phyloP scores from a whole-genome alignment of 35 echinoderm and acorn worm species.

The Apostichopus parvimensis region DNA sequence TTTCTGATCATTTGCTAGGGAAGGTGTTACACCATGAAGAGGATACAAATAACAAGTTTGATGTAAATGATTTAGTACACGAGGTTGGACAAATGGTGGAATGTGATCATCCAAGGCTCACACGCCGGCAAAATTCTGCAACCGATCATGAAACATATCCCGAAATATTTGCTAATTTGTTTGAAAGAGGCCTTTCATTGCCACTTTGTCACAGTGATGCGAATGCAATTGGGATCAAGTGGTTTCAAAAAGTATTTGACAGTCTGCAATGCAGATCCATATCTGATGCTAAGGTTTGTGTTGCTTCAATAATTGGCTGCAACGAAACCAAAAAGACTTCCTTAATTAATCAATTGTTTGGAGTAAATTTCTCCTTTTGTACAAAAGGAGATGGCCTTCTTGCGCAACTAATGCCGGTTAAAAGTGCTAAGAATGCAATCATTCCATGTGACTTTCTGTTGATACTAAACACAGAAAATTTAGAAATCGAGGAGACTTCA shows the following conservation, averaged over 20 bases:
- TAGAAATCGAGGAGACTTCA: neutral
- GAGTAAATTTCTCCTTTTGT: neutral
- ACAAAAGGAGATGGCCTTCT: neutral
- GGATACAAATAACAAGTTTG: neutral
- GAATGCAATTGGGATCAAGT: neutral
- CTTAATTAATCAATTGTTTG: constrained; percentile 30
- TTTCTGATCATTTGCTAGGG: neutral
- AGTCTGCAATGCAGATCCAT: neutral
- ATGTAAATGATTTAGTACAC: neutral
- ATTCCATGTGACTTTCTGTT: neutral
- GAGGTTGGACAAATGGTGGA: constrained; percentile 25
- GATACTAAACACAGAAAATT: neutral
- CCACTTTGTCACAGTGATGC: neutral
- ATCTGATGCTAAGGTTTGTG: neutral
- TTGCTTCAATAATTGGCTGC: neutral
- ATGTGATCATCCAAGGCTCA: neutral
- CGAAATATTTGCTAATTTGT: neutral
- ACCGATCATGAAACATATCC: neutral
- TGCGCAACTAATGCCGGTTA: neutral
- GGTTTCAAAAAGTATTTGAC: constrained; percentile 1
- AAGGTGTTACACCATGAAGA: neutral
- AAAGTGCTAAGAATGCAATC: neutral
- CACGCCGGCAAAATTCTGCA: neutral
- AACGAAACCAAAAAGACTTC: neutral
- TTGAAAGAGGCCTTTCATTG: neutral